Evolutionary conservation across 1,140 invertebrate genomes (phyloP).

Genomic region (Hetaerina americana): DNA sequence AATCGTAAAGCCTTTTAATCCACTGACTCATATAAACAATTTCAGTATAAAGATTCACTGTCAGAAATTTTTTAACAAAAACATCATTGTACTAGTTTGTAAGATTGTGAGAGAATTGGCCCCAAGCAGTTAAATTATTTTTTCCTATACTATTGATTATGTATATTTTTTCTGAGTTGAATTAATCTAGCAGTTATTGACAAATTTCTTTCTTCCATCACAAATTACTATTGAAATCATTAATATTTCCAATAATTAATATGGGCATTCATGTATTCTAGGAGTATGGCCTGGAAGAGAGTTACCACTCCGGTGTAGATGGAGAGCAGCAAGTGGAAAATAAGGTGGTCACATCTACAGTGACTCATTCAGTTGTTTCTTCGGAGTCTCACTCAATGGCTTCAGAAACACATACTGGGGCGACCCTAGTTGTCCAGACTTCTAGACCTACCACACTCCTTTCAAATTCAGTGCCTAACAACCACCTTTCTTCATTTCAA

Average conservation of each 20-base stretch:
- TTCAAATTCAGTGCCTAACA: neutral
- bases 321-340: neutral
- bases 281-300: conserved; percentile 56
- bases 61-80: no score
- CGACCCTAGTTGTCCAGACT: neutral
- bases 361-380: neutral
- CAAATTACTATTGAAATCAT: no score
- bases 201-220: no score
- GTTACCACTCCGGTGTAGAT: conserved; percentile 53
- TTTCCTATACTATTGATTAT: no score
- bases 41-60: no score
- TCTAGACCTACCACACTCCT: neutral
- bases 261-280: conserved; percentile 19
- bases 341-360: neutral
- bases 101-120: no score
- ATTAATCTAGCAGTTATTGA: no score
- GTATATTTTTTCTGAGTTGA: no score
- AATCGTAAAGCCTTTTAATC: no score
- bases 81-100: no score
- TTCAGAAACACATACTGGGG: neutral
- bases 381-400: neutral
- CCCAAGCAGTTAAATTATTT: no score
- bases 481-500: neutral
- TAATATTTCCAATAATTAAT: conserved; percentile 1
- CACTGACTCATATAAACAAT: no score